Evolutionary conservation across 2,888 invertebrate genomes (phyloP).

Genomic region (Drosophila maculinotata): DNA sequence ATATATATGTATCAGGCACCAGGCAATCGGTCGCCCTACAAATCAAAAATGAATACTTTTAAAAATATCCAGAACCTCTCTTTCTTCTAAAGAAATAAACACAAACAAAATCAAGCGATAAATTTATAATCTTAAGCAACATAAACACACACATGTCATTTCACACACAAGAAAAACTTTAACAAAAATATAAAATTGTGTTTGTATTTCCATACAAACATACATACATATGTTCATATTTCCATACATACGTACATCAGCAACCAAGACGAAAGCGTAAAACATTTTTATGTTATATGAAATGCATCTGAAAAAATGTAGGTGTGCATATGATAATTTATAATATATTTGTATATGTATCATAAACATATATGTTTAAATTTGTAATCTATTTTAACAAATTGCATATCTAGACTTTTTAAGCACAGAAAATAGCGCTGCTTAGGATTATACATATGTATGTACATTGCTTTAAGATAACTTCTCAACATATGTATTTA

Average conservation of each 20-base stretch:
- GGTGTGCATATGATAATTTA: no score
- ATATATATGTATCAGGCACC: no score
- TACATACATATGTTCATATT: background rate
- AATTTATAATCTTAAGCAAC: constrained; percentile 42
- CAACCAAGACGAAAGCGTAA: background rate
- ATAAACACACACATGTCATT: constrained; percentile 26
- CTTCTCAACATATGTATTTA: no score
- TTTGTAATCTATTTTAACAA: no score
- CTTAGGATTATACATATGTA: no score
- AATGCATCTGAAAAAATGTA: background rate
- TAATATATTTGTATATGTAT: no score
- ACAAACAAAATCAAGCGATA: constrained; percentile 25
- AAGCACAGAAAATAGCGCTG: no score
- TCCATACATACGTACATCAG: background rate
- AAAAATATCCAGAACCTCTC: constrained; percentile 9
- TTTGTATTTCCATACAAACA: background rate
- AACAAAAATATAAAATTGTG: constrained; percentile 18
- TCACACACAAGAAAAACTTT: constrained; percentile 8
- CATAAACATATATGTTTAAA: no score
- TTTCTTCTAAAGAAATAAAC: constrained; percentile 18
- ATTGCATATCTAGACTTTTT: no score
- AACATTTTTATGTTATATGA: background rate
- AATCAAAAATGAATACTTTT: constrained; percentile 15
- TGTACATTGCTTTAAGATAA: no score
- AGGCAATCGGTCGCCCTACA: constrained; percentile 20